Conservation (phyloP, 2,113 vertebrate species). For the Tetrax tetrax region DNA sequence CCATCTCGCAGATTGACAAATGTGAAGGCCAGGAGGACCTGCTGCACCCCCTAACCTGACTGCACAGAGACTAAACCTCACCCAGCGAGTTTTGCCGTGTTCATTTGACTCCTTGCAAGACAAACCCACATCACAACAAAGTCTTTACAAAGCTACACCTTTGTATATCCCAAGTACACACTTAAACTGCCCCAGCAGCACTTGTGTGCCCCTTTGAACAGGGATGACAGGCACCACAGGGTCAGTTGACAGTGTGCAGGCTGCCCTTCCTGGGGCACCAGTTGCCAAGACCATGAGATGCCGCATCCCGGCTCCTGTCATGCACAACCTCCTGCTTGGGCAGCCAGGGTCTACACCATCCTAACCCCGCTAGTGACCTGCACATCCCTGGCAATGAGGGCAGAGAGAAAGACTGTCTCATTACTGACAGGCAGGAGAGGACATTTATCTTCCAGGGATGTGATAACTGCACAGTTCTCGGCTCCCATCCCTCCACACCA, state of each 20-base stretch:
- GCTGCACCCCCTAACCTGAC: background rate
- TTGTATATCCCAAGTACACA: accelerated
- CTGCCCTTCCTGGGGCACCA: background rate
- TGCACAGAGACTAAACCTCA: background rate
- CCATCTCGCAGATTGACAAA: accelerated
- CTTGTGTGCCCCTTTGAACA: background rate
- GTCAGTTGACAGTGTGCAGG: accelerated
- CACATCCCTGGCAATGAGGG: too few species aligned
- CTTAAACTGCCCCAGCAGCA: background rate
- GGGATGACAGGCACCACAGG: accelerated
- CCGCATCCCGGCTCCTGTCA: accelerated
- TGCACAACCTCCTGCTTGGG: background rate
- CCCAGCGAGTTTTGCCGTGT: accelerated
- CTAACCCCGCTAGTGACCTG: background rate
- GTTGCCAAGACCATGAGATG: background rate
- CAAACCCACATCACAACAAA: background rate
- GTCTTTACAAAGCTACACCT: background rate
- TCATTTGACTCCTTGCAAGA: background rate
- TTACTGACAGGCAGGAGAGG: background rate
- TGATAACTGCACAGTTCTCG: background rate
- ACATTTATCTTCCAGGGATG: background rate
- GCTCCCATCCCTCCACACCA: background rate
- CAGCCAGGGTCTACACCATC: background rate
- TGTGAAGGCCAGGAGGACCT: background rate
- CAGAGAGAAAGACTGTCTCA: accelerated